Base-by-base conservation (phyloP, 2,797 vertebrate species). In the Enteromius argenteus region DNA sequence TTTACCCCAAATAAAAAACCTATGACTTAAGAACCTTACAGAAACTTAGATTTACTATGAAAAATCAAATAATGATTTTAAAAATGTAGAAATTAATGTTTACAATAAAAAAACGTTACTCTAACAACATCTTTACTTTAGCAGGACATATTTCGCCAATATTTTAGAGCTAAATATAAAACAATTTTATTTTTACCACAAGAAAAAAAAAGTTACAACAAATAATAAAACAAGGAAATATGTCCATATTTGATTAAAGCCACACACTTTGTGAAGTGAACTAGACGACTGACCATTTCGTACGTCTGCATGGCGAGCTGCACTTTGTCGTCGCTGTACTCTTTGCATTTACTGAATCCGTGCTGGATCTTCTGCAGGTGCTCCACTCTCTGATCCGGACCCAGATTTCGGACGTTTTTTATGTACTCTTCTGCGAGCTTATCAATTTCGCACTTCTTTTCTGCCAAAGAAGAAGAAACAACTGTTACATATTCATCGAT, bases 301-400 rank as follows among this genome's bases (percentile, higher is more conserved):
- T 99, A 99, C 0, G 98, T 99, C 94, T 99, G 97, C 98, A 99
- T 99, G 88, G 98, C 98, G 74, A 99, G 96, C 92, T 99, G 98
- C 85, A 99, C 98, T 90, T 99, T 99, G 89, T 99, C 97, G 0
- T 99, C 97, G 0, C 97, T 99, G 93, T 97, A 99, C 89, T 99
- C 98, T 90, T 96, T 98, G 78, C 97, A 99, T 87, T 97, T 98
- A 94, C 93, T 96, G 91, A 98, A 99, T 77, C 97, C 98, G 3
- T 90, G 95, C 79, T 98, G 97, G 86, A 99, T 99, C 91, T 97
- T 97, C 93, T 97, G 96, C 83, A 99, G 95, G 86, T 97, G 97
- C 74, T 97, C 97, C 89, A 98, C 96, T 3, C 98, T 90, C 93
- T 98, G 95, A 56, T 96, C 94, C 0, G 98, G 95, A 0, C 96